Base-by-base conservation (phyloP, 2,888 invertebrate species). In the Tenthredo scrophulariae region DNA sequence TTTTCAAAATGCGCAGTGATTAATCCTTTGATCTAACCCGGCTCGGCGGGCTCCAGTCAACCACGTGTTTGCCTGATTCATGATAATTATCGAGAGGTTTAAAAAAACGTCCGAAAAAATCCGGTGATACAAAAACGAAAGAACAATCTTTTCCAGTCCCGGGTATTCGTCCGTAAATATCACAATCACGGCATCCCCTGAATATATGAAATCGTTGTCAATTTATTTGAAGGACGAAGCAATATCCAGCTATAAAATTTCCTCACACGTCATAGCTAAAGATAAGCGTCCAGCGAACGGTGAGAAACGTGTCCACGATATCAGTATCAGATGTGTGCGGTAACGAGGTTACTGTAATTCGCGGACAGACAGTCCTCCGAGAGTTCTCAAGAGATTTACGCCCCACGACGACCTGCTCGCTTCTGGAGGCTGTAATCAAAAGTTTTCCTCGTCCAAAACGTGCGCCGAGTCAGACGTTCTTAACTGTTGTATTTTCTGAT, bases 1-100 rank as follows among this genome's bases (percentile, higher is more conserved):
- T 54, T 77, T 80, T 80, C 46, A 62, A 80, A 80, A 80, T 80
- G 80, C 62, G 58, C 80, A 62, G 80, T 80, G 80, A 80, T 80
- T 80, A 80, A 80, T 80, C 80, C 80, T 80, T 80, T 80, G 80
- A 80, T 58, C 37, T 62, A 22, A 22, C n/a, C 15, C 37, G 26
- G 62, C 10, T 58, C 40, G 58, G 62, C 37, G 5, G 40, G 62
- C 18, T 80, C 37, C 62, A 37, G 40, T 80, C 33, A 43, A 37
- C 80, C 80, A 80, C 80, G 80, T 62, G 54, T 46, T 54, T 26
- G 29, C 18, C 33, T 54, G 77, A 77, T 77, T 46, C 77, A 54
- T 29, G 77, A 50, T 77, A 74, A 74, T 74, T 74, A 74, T 74
- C 10, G 72, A 33, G 43, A 10, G 43, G 43, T 43, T 74, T 74